Conservation (phyloP, 2,113 vertebrate genomes). For the Rhabdomys dilectus region DNA sequence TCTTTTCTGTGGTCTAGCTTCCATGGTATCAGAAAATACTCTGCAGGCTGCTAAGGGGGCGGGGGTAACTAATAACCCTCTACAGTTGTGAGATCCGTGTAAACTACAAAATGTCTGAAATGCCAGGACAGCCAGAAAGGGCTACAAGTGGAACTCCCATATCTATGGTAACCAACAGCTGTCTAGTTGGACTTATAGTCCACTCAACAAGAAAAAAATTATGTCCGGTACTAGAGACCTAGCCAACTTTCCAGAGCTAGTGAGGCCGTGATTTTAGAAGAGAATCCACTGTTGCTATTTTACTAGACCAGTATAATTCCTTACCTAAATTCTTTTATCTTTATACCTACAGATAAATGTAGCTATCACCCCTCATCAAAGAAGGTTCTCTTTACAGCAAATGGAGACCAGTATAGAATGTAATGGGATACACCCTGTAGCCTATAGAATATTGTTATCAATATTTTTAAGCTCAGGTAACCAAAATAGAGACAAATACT, state of each 20-base stretch:
- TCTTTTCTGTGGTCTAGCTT: neutral
- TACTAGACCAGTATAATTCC: neutral
- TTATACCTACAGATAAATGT: neutral
- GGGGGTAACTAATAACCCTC: neutral
- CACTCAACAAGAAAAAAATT: neutral
- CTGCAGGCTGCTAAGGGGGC: no score
- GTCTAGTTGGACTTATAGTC: neutral
- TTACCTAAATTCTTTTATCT: neutral
- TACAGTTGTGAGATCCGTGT: neutral
- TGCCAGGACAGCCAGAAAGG: neutral
- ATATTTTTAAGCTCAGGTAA: neutral
- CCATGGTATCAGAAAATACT: neutral
- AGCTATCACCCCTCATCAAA: neutral
- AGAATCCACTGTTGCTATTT: neutral
- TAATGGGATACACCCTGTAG: neutral
- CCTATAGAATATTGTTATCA: neutral
- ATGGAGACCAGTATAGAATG: neutral
- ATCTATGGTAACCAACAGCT: neutral
- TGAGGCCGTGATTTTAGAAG: neutral
- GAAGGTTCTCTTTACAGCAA: neutral
- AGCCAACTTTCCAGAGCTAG: neutral
- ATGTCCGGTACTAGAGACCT: neutral
- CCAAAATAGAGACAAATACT: neutral
- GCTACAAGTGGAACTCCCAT: neutral
- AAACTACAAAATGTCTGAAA: neutral